Evolutionary conservation across 2,797 vertebrate genomes (phyloP).

Genomic region (Echeneis naucrates): DNA sequence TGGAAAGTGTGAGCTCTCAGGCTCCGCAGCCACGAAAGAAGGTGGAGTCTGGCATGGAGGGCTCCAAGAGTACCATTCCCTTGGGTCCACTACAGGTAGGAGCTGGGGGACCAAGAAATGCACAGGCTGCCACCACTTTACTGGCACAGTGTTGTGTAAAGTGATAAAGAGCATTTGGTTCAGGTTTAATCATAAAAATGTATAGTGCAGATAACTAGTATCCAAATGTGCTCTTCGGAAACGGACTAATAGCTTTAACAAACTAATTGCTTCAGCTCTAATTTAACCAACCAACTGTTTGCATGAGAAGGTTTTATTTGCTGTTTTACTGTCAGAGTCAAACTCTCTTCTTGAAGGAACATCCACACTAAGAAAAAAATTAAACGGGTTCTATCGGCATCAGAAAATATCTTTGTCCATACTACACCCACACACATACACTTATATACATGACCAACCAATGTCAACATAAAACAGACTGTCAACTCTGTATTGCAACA

Average conservation of each 20-base stretch:
- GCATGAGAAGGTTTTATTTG: neutral
- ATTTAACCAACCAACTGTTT: neutral
- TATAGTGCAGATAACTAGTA: no score
- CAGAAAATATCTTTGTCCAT: no score
- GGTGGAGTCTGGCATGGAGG: slow-evolving; percentile 89
- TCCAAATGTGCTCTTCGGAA: no score
- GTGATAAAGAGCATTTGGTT: neutral
- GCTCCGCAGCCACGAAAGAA: slow-evolving; percentile 91
- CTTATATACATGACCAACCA: no score
- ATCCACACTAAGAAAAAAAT: no score
- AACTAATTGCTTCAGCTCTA: neutral
- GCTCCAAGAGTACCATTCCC: slow-evolving; percentile 90
- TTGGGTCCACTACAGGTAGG: slow-evolving; percentile 93
- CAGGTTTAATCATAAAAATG: no score
- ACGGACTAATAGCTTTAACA: neutral
- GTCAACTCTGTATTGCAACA: no score
- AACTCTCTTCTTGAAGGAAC: neutral
- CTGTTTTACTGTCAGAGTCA: neutral
- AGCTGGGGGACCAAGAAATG: slow-evolving; percentile 44
- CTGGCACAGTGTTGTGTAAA: neutral
- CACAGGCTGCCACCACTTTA: slow-evolving; percentile 11
- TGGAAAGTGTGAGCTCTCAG: slow-evolving; percentile 91
- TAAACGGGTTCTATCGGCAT: no score
- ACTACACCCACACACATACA: no score
- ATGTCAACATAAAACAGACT: no score